These are phyloP conservation scores for Helicoverpa assulta DNA, from an alignment of 2,888 invertebrate genomes.

Conservation along the genomic window DNA sequence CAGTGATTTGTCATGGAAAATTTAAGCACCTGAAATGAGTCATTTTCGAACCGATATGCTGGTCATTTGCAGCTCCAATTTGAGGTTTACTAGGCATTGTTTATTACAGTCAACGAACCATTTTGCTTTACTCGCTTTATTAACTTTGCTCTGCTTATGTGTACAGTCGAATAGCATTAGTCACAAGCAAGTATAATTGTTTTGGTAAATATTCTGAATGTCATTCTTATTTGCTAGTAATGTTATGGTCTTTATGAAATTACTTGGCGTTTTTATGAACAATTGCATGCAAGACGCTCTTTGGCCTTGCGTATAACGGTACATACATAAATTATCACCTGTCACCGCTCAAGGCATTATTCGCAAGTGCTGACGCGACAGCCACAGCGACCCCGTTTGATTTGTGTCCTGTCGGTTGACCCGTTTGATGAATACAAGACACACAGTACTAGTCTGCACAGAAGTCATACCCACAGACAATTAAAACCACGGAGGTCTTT, in stretches of 20 bases:
- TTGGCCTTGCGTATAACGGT: conserved; percentile 29
- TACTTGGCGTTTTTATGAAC: conserved; percentile 37
- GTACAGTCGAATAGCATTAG: background rate
- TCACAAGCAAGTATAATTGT: background rate
- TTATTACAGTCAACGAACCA: conserved; percentile 2
- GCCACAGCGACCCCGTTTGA: conserved; percentile 61
- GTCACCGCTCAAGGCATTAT: conserved; percentile 64
- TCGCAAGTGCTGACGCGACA: conserved; percentile 61
- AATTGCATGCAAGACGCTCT: conserved; percentile 39
- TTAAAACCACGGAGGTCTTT: no score
- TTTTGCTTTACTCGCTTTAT: conserved; percentile 20
- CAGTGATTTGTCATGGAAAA: conserved; percentile 63
- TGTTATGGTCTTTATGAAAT: conserved; percentile 36
- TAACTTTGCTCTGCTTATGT: conserved; percentile 20
- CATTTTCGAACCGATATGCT: conserved; percentile 37
- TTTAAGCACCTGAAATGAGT: conserved; percentile 47
- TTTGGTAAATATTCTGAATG: background rate
- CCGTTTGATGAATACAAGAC: conserved; percentile 58
- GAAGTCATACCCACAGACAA: conserved; percentile 41
- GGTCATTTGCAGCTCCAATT: conserved; percentile 32
- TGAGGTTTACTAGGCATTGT: conserved; percentile 1
- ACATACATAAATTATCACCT: conserved; percentile 63
- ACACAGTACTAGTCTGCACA: conserved; percentile 31
- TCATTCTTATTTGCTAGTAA: background rate
- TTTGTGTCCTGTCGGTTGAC: conserved; percentile 65